Percentiles rank a stretch among this genome's conserved stretches.
Evolutionary conservation across 2,797 vertebrate genomes (phyloP).

Genomic region (Poeciliopsis paucimaculata): DNA sequence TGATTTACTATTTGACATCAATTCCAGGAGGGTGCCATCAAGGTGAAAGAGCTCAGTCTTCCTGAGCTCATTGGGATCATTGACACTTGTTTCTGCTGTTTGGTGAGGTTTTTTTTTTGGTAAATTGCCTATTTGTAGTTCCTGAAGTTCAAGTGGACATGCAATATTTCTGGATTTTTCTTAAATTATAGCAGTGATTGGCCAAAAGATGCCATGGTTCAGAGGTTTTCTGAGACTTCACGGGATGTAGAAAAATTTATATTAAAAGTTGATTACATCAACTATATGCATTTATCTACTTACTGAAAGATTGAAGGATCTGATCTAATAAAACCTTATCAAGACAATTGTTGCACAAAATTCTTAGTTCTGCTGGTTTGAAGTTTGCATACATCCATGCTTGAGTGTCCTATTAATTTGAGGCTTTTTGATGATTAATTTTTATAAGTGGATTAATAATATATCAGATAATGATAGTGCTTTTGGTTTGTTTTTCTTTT

Average conservation of each 20-base stretch:
- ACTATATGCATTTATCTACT: not conserved
- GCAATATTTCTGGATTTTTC: not conserved
- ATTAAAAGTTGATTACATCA: not conserved
- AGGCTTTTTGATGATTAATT: not conserved
- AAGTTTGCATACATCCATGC: not conserved
- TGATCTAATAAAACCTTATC: not conserved
- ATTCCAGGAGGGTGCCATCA: conserved; percentile 90
- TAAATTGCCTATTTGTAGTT: not conserved
- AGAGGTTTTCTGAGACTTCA: not conserved
- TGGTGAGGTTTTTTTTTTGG: conserved; percentile 73
- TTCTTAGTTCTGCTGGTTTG: not conserved
- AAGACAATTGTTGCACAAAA: not conserved
- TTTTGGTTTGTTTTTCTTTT: not conserved
- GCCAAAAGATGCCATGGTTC: not conserved
- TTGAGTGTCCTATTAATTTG: not conserved
- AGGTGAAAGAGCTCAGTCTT: conserved; percentile 93
- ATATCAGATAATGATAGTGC: not conserved
- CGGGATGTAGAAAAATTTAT: not conserved
- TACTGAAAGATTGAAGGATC: not conserved
- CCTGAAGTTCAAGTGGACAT: not conserved
- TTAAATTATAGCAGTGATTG: not conserved
- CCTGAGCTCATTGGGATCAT: conserved; percentile 97
- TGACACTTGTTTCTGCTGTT: conserved; percentile 98
- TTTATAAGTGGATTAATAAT: not conserved
- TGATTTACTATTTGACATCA: not conserved